Percentiles rank a stretch among this genome's conserved stretches.
Evolutionary conservation across 2,797 vertebrate genomes (phyloP).

Genomic region (Anisognathus igniventris): DNA sequence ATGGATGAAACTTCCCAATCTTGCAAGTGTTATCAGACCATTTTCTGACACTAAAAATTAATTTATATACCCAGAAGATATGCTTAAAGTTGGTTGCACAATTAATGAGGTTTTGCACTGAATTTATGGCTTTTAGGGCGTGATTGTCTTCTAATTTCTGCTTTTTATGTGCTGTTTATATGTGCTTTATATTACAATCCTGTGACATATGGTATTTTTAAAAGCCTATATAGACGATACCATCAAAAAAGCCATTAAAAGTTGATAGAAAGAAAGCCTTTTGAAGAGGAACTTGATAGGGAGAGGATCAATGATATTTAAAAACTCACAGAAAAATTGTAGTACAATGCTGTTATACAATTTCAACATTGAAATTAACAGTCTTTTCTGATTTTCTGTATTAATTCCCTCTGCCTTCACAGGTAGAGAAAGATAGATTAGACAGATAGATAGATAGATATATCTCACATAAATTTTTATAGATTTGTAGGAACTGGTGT

Average conservation of each 20-base stretch:
- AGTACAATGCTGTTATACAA: background rate
- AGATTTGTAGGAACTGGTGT: background rate
- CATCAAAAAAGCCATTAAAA: background rate
- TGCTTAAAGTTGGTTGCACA: background rate
- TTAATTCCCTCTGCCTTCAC: background rate
- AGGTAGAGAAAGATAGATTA: background rate
- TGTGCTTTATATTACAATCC: background rate
- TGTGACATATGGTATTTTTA: background rate
- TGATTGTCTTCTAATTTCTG: background rate
- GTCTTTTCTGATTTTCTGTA: background rate
- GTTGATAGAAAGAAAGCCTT: background rate
- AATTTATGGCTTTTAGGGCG: background rate
- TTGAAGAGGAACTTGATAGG: background rate
- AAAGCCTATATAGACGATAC: background rate
- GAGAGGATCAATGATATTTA: background rate
- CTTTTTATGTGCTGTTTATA: background rate
- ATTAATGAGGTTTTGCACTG: background rate
- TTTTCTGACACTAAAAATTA: background rate
- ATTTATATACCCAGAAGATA: background rate
- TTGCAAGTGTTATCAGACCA: background rate
- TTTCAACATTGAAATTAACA: background rate
- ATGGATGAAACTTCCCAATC: background rate
- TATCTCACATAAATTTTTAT: background rate
- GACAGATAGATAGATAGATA: background rate
- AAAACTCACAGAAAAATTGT: background rate